A percentile compares a stretch with the other conserved stretches of the same genome.
These are phyloP conservation scores for Dryomyza anilis DNA, from an alignment of 2,888 invertebrate genomes.

Conservation along the genomic window DNA sequence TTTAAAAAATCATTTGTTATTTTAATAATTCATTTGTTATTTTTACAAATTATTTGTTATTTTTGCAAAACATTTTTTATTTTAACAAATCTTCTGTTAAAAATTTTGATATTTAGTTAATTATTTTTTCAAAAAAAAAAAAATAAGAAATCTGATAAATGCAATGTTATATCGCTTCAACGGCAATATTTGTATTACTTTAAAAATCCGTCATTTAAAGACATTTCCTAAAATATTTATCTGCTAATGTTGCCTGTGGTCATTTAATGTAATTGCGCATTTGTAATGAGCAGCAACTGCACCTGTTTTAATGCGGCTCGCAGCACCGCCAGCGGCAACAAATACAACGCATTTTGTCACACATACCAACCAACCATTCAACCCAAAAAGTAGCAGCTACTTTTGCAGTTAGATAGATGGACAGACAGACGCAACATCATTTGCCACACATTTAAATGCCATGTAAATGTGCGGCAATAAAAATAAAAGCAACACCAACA, in stretches of 20 bases:
- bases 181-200: not conserved
- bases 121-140: too few species aligned
- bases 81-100: too few species aligned
- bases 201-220: not conserved
- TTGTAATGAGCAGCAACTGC: not conserved
- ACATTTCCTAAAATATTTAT: not conserved
- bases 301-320: not conserved
- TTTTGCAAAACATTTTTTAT: too few species aligned
- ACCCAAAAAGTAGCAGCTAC: too few species aligned
- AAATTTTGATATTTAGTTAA: too few species aligned
- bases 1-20: too few species aligned
- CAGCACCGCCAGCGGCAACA: not conserved
- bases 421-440: conserved; percentile 1
- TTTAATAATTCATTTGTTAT: too few species aligned
- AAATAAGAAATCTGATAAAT: too few species aligned
- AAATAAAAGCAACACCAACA: conserved; percentile 14
- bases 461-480: conserved; percentile 10
- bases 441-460: conserved; percentile 17
- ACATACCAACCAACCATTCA: not conserved
- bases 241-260: too few species aligned
- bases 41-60: too few species aligned
- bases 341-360: not conserved
- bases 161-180: too few species aligned
- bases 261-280: not conserved
- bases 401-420: too few species aligned